phyloP scores from a whole-genome alignment of 2,888 invertebrate genomes.

The Creontiades dilutus region DNA sequence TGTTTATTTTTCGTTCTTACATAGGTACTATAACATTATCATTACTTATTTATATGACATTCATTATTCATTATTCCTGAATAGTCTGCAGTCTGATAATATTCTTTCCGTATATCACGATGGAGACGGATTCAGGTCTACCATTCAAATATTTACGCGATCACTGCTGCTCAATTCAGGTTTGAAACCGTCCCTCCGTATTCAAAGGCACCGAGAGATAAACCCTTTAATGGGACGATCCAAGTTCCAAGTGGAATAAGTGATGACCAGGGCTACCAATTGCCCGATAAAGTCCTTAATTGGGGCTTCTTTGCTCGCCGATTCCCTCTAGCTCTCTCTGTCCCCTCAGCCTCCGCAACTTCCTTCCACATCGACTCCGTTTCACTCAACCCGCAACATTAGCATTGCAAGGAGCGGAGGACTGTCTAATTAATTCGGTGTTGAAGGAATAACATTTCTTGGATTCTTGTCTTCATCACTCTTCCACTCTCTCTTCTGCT shows the following conservation, averaged over 20 bases:
- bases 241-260: constrained; percentile 53
- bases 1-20: too few species aligned
- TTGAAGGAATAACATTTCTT: too few species aligned
- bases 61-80: too few species aligned
- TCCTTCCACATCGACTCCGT: neutral
- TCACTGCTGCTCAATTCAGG: too few species aligned
- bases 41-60: too few species aligned
- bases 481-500: neutral
- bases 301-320: constrained; percentile 1
- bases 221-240: constrained; percentile 44
- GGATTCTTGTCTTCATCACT: constrained; percentile 34
- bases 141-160: too few species aligned
- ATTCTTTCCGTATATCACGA: too few species aligned
- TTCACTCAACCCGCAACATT: constrained; percentile 10
- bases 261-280: constrained; percentile 54
- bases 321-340: neutral
- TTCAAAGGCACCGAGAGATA: neutral
- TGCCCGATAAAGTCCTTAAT: constrained; percentile 58
- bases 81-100: too few species aligned
- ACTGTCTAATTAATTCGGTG: too few species aligned
- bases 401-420: constrained; percentile 19
- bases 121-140: too few species aligned
- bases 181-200: neutral
- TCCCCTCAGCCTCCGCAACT: neutral
- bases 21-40: too few species aligned